phyloP scores from a whole-genome alignment of 2,797 vertebrate species.

The Channa striata region DNA sequence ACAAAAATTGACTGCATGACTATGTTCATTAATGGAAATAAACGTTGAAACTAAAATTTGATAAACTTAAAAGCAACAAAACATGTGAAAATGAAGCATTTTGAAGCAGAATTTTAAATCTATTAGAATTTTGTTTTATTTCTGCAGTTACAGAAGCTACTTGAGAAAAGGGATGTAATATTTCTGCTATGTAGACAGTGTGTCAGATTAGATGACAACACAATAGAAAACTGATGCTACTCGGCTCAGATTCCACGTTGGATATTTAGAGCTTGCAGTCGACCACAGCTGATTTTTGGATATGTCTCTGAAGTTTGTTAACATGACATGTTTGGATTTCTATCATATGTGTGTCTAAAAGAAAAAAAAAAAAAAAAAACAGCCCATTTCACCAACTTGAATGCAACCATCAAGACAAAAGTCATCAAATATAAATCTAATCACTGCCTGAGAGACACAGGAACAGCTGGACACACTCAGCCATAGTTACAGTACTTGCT shows the following conservation, averaged over 20 bases:
- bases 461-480: constrained; percentile 47
- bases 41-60: background rate
- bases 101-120: too few species aligned
- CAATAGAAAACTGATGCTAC: background rate
- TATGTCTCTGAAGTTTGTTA: background rate
- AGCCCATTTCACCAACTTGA: background rate
- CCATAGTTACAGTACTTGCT: constrained; percentile 58
- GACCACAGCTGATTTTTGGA: background rate
- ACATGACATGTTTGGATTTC: background rate
- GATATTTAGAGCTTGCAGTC: too few species aligned
- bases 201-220: background rate
- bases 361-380: background rate
- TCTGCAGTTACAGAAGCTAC: too few species aligned
- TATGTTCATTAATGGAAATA: background rate
- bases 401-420: constrained; percentile 1
- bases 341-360: background rate
- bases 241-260: too few species aligned
- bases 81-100: background rate
- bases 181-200: background rate
- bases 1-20: background rate
- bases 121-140: background rate
- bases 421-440: constrained; percentile 27
- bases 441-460: constrained; percentile 30
- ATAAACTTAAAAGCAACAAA: background rate
- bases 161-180: too few species aligned